phyloP scores from a whole-genome alignment of 2,113 vertebrate genomes.

The Recurvirostra avosetta region DNA sequence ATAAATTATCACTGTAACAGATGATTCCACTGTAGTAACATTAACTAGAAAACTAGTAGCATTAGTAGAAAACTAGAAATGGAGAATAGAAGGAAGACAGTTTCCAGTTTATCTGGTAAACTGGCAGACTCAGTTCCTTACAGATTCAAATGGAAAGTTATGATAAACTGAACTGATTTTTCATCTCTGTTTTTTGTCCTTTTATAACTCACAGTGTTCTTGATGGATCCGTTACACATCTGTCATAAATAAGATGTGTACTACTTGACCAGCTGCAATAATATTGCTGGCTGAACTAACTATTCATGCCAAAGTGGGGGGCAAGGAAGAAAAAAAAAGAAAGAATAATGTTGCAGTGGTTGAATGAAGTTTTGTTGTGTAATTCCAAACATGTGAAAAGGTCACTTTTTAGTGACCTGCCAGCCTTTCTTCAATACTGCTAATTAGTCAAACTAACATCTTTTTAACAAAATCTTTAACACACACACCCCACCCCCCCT shows the following conservation, averaged over 20 bases:
- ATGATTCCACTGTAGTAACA: background rate
- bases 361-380: conserved; percentile 15
- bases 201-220: background rate
- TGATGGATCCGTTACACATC: background rate
- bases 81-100: background rate
- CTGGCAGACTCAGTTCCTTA: background rate
- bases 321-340: background rate
- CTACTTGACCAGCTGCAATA: background rate
- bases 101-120: background rate
- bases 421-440: background rate
- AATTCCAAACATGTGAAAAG: conserved; percentile 10
- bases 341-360: background rate
- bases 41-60: background rate
- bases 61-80: background rate
- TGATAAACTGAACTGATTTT: background rate
- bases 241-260: background rate
- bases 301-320: background rate
- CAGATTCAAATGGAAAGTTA: background rate
- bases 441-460: background rate
- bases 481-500: fast-evolving
- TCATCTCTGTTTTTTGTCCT: background rate
- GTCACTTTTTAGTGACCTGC: background rate
- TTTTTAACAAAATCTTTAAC: background rate
- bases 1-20: background rate
- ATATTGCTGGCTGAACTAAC: conserved; percentile 2